Base-by-base conservation (phyloP, 35 echinoderm and acorn worm species). In the Patiria miniata region DNA sequence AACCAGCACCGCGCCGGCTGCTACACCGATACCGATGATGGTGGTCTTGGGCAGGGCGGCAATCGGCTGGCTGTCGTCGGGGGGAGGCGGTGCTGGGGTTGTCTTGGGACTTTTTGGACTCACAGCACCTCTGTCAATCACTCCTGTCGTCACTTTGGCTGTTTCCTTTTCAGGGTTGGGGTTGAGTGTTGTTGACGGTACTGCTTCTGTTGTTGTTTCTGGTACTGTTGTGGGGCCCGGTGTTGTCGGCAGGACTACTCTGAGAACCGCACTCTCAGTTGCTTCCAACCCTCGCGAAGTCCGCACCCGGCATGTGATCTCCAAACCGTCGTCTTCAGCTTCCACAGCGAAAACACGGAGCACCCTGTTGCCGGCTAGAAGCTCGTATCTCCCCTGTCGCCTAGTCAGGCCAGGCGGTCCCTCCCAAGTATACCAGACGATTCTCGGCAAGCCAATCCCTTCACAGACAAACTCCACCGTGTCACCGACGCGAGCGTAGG, bases 261-360 rank as follows among this genome's bases (percentile, higher is more conserved):
- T 51, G 19, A 84, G 54, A 5, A 36, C 57, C 36, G 52, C 82
- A 28, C 36, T 33, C 34, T 21, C 82, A 8, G 29, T 84, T 40
- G 28, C 82, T 6, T 21, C 29, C 53, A 84, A 38, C 38, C 82
- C 82, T 17, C 52, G 57, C 23, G 26, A 9, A 18, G 38, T 60
- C 29, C 57, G 21, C 16, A 84, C 82, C 0, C 4, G 9, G 57
- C 82, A 84, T 39, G 52, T 37, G 18, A 84, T 36, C 57, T 17
- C 36, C 14, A 58, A 59, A 34, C 29, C 53, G 57, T 84, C 82
- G 18, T 84, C 82, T 5, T 60, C 82, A 34, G 30, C 52, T 60
- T 51, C 52, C 32, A 84, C 37, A 39, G 53, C 34, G 14, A 39
- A 14, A 16, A 84, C 21, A 36, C 34, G 56, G 33, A 84, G 10